phyloP scores from a whole-genome alignment of 2,888 invertebrate genomes.

The Hemicrepidius hirtus region DNA sequence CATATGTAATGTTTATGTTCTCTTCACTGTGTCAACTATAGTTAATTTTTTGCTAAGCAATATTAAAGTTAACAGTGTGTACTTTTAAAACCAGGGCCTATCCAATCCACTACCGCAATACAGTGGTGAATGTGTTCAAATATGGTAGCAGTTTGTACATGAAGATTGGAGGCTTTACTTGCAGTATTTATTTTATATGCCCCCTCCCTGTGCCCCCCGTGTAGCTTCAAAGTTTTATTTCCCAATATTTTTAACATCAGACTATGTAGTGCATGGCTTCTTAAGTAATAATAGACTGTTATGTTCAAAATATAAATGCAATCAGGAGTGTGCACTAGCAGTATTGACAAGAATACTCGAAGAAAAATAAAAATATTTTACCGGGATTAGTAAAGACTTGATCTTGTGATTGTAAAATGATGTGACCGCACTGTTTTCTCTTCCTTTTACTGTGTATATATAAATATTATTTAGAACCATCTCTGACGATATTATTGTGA shows the following conservation, averaged over 20 bases:
- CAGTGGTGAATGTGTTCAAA: conserved; percentile 66
- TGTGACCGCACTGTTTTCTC: conserved; percentile 19
- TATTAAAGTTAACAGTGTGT: conserved; percentile 45
- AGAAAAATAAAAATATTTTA: neutral
- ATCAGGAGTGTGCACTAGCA: conserved; percentile 31
- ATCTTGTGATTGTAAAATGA: neutral
- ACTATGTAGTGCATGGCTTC: conserved; percentile 19
- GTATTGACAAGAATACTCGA: conserved; percentile 32
- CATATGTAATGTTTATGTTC: conserved; percentile 34
- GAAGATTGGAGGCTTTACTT: conserved; percentile 49
- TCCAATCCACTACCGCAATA: conserved; percentile 64
- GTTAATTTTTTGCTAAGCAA: conserved; percentile 47
- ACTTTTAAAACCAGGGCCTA: conserved; percentile 61
- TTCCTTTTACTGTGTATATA: conserved; percentile 24
- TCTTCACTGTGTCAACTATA: conserved; percentile 26
- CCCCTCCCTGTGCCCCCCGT: too few species aligned
- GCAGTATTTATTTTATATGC: conserved; percentile 48
- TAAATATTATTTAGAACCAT: conserved; percentile 1
- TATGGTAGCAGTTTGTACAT: conserved; percentile 62
- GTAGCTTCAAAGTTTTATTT: neutral
- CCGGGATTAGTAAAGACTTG: conserved; percentile 1
- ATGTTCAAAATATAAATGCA: conserved; percentile 14
- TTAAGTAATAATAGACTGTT: neutral
- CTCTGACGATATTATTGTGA: neutral
- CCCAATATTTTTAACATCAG: neutral